Base-by-base conservation (phyloP, 2,797 vertebrate genomes). In the Pogonophryne albipinna region DNA sequence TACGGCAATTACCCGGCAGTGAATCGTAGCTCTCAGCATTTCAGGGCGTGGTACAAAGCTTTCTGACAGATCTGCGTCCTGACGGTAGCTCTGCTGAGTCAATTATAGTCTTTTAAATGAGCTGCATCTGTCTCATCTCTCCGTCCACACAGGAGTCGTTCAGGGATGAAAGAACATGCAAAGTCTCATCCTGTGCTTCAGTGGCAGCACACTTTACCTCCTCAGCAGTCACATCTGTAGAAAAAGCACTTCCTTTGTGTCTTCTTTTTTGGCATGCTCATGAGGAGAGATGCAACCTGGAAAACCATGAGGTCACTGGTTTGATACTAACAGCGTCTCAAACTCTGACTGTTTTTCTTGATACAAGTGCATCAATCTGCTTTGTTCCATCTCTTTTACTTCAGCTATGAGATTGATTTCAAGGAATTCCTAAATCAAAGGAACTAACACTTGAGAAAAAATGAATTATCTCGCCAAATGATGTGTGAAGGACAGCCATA, bases 71-170 rank as follows among this genome's bases (percentile, higher is more conserved):
- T 70, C 85, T 42, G 46, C 9, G 23, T 47, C 49, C 83, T 56
- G 84, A 83, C 84, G 70, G 82, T 80, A 59, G 76, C 85, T 79
- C 77, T 76, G 83, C 81, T 67, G 80, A 87, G 77, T 90, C 81
- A 86, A 84, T 87, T 82, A 76, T 66, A 60, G 63, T 80, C 61
- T 83, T 77, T 85, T 65, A 83, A 77, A 86, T 69, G 76, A 85
- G 87, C 85, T 78, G 77, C 82, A 79, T 87, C 82, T 81, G 83
- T 78, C 79, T 81, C 76, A 16, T 78, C 79, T 71, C 72, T 80
- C 42, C 1, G 60, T 79, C 81, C 74, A 45, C 78, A 76, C 76
- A 82, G 71, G 78, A 78, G 57, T 51, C 55, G 23, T 31, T 77
- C 56, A 66, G 64, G 60, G 38, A 78, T 87, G 85, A 87, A 89